Conservation (phyloP, 2,113 vertebrate species). For the Oreochromis niloticus region DNA sequence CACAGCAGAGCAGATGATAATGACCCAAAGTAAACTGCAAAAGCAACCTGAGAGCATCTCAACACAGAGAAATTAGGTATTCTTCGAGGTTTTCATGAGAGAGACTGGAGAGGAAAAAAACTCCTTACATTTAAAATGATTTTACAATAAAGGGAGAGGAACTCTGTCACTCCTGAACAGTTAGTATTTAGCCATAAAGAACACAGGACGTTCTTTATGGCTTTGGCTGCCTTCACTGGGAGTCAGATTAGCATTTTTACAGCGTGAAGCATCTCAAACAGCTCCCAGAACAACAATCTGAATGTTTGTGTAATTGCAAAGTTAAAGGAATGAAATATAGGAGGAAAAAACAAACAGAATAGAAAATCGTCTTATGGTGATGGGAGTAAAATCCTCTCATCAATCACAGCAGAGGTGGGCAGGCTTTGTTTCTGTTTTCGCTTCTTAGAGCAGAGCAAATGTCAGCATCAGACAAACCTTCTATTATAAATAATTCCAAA, state of each 20-base stretch:
- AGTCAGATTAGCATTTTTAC: background rate
- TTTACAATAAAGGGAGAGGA: background rate
- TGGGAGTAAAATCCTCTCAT: background rate
- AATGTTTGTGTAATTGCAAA: background rate
- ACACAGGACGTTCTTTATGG: background rate
- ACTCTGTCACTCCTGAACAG: background rate
- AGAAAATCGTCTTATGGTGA: background rate
- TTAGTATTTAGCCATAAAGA: background rate
- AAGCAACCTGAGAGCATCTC: background rate
- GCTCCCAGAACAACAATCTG: background rate
- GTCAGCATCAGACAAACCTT: background rate
- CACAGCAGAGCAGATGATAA: background rate
- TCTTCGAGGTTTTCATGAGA: background rate
- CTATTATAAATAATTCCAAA: background rate
- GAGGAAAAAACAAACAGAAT: background rate
- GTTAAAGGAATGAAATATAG: background rate
- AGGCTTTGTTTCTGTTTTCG: background rate
- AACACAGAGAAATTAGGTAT: background rate
- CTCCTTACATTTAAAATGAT: background rate
- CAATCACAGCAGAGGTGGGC: background rate
- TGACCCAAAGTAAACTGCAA: background rate
- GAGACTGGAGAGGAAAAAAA: background rate
- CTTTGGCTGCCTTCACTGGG: background rate
- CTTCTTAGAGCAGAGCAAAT: background rate
- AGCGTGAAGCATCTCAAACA: background rate